A percentile compares a stretch with the other conserved stretches of the same genome.
Conservation (phyloP, 1,140 invertebrate species). For the Megalopta genalis region DNA sequence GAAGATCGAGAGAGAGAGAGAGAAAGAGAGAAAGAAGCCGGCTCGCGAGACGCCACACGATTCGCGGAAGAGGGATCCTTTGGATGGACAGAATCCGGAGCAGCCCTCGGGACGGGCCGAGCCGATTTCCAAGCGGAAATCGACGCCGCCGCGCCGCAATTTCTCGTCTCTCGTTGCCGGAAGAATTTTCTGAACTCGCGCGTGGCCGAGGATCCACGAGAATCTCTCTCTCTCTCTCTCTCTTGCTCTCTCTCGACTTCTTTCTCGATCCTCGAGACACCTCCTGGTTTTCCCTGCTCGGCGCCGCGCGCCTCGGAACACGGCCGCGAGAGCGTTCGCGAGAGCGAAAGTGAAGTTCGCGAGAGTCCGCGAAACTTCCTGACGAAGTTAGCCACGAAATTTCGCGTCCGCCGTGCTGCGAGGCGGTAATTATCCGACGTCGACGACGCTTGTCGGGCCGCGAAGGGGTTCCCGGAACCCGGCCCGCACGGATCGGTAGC, state of each 20-base stretch:
- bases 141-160: not conserved
- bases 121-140: not conserved
- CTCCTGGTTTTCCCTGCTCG: too few species aligned
- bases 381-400: not conserved
- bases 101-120: not conserved
- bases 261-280: too few species aligned
- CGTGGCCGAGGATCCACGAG: not conserved
- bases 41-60: not conserved
- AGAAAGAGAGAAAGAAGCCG: not conserved
- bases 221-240: too few species aligned
- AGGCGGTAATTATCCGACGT: too few species aligned
- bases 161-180: not conserved
- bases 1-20: not conserved
- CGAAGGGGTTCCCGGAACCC: not conserved
- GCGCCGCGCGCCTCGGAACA: too few species aligned
- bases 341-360: not conserved
- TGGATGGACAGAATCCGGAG: not conserved
- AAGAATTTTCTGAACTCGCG: not conserved
- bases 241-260: too few species aligned
- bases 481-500: slow-evolving; percentile 13
- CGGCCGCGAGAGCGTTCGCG: not conserved
- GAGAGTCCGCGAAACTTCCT: slow-evolving; percentile 5
- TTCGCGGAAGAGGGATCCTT: not conserved
- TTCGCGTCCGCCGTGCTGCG: not conserved
- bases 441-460: not conserved